These are phyloP conservation scores for Mus spicilegus DNA, from an alignment of 2,113 vertebrate genomes.

Conservation along the genomic window DNA sequence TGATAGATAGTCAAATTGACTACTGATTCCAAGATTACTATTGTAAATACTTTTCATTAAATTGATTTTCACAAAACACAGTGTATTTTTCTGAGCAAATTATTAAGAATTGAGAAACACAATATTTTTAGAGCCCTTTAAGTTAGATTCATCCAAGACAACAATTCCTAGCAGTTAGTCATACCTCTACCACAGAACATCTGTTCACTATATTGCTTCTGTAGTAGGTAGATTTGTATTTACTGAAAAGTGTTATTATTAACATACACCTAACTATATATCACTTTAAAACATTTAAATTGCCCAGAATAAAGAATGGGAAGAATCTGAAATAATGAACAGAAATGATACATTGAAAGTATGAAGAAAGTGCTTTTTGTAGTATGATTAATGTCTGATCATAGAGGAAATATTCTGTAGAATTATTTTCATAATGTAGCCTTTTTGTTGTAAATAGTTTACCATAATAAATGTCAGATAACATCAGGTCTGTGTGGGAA, in stretches of 20 bases:
- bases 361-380: constrained; percentile 64
- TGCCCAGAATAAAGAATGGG: constrained; percentile 35
- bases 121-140: background rate
- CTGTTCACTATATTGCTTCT: background rate
- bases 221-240: constrained; percentile 2
- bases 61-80: background rate
- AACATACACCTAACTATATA: background rate
- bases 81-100: background rate
- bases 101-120: background rate
- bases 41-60: background rate
- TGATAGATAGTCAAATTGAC: background rate
- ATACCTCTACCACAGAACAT: background rate
- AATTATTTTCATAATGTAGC: constrained; percentile 83
- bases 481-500: constrained; percentile 86
- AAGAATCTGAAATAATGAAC: constrained; percentile 51
- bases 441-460: constrained; percentile 87
- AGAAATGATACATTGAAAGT: constrained; percentile 62
- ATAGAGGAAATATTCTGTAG: constrained; percentile 72
- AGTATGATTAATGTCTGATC: constrained; percentile 71
- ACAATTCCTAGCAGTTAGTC: background rate
- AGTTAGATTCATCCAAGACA: constrained; percentile 17
- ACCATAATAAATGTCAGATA: constrained; percentile 85
- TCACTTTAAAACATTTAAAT: constrained; percentile 52
- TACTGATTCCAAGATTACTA: background rate
- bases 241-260: constrained; percentile 24